These are phyloP conservation scores for Champsocephalus gunnari DNA, from an alignment of 2,797 vertebrate species.

Conservation along the genomic window DNA sequence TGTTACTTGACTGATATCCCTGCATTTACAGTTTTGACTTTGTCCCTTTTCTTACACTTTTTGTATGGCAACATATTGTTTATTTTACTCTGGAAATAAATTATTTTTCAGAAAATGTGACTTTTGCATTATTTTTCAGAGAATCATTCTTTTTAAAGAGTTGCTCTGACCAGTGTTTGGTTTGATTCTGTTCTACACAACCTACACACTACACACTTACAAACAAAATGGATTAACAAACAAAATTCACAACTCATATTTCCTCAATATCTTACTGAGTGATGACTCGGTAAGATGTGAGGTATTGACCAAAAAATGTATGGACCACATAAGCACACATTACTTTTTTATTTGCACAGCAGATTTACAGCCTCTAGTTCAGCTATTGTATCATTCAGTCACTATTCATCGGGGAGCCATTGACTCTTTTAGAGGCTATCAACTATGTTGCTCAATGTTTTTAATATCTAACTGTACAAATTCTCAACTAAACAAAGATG, in stretches of 20 bases:
- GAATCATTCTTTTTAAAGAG: neutral
- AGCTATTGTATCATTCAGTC: neutral
- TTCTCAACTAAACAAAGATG: neutral
- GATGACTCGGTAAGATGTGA: constrained; percentile 25
- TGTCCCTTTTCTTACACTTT: constrained; percentile 84
- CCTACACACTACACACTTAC: neutral
- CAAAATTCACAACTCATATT: constrained; percentile 10
- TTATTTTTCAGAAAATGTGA: constrained; percentile 81
- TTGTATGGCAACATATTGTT: constrained; percentile 85
- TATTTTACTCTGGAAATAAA: constrained; percentile 89
- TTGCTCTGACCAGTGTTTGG: neutral
- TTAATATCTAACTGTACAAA: neutral
- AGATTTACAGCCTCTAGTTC: constrained; percentile 27
- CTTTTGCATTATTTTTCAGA: constrained; percentile 21
- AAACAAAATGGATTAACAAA: neutral
- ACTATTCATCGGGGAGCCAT: neutral
- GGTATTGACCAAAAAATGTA: constrained; percentile 32
- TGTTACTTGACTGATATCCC: constrained; percentile 67
- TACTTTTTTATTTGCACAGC: constrained; percentile 26
- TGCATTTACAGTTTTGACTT: constrained; percentile 70
- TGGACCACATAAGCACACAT: constrained; percentile 17
- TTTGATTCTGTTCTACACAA: neutral
- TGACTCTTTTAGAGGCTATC: constrained; percentile 1
- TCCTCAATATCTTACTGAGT: constrained; percentile 26
- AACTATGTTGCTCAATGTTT: neutral